Evolutionary conservation across 1,140 invertebrate genomes (phyloP).

Genomic region (Eciton burchellii): DNA sequence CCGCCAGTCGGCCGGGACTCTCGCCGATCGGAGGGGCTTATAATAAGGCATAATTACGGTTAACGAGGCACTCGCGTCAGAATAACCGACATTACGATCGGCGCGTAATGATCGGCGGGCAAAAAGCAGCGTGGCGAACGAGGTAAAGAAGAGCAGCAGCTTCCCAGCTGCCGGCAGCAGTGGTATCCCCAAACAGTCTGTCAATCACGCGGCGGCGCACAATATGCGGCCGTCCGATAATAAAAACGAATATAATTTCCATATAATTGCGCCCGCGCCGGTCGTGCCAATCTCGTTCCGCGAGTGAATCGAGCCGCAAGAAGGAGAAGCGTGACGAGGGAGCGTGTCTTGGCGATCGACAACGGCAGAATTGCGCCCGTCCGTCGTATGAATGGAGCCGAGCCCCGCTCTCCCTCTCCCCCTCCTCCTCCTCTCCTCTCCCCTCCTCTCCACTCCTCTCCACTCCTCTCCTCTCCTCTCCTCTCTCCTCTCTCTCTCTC

Average conservation of each 20-base stretch:
- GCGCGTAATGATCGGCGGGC: constrained; percentile 12
- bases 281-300: constrained; percentile 55
- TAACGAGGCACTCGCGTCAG: constrained; percentile 23
- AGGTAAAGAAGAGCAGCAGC: constrained; percentile 10
- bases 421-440: neutral
- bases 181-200: constrained; percentile 46
- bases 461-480: neutral
- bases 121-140: constrained; percentile 5
- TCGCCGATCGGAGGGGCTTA: too few species aligned
- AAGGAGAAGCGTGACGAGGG: constrained; percentile 65
- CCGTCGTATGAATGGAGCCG: constrained; percentile 44
- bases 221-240: constrained; percentile 47
- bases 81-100: constrained; percentile 22
- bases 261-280: constrained; percentile 59
- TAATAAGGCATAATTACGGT: constrained; percentile 23
- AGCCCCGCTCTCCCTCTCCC: constrained; percentile 18
- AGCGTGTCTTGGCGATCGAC: constrained; percentile 69
- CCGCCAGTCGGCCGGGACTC: too few species aligned
- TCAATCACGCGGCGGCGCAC: constrained; percentile 40
- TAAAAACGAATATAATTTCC: constrained; percentile 61
- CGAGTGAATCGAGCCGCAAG: constrained; percentile 47
- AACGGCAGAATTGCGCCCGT: constrained; percentile 46
- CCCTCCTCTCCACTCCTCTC: neutral
- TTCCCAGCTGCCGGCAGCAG: neutral
- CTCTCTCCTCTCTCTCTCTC: neutral